Conservation (phyloP, 1,140 invertebrate species). For the Latrodectus geometricus region DNA sequence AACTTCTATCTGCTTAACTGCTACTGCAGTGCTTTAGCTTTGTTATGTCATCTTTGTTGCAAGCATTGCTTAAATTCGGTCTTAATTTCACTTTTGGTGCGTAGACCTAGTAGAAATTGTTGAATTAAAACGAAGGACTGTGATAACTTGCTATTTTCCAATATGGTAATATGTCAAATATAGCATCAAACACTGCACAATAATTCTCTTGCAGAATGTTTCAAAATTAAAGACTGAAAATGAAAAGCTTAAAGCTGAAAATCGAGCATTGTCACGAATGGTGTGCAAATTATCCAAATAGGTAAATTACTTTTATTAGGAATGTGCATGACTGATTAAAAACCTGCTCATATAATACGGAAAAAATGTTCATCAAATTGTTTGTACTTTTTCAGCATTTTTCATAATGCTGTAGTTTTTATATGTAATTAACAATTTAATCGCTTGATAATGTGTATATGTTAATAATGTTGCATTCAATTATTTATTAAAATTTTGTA, state of each 20-base stretch:
- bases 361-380: too few relatives aligned
- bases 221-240: slow-evolving; percentile 97
- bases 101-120: not conserved
- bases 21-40: not conserved
- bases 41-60: not conserved
- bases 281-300: slow-evolving; percentile 93
- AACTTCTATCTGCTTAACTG: not conserved
- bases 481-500: too few relatives aligned
- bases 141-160: slow-evolving; percentile 28
- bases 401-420: too few relatives aligned
- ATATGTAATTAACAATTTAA: too few relatives aligned
- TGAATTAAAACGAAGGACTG: not conserved
- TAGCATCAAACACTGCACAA: slow-evolving; percentile 56
- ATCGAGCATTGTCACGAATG: slow-evolving; percentile 92
- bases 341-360: not conserved
- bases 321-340: slow-evolving; percentile 35
- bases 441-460: too few relatives aligned
- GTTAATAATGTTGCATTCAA: too few relatives aligned
- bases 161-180: slow-evolving; percentile 37
- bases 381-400: too few relatives aligned
- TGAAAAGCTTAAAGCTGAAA: slow-evolving; percentile 95
- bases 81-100: not conserved
- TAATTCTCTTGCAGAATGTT: slow-evolving; percentile 88
- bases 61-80: not conserved
- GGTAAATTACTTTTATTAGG: slow-evolving; percentile 66